Evolutionary conservation across 2,113 vertebrate genomes (phyloP).

Genomic region (Corapipo altera): DNA sequence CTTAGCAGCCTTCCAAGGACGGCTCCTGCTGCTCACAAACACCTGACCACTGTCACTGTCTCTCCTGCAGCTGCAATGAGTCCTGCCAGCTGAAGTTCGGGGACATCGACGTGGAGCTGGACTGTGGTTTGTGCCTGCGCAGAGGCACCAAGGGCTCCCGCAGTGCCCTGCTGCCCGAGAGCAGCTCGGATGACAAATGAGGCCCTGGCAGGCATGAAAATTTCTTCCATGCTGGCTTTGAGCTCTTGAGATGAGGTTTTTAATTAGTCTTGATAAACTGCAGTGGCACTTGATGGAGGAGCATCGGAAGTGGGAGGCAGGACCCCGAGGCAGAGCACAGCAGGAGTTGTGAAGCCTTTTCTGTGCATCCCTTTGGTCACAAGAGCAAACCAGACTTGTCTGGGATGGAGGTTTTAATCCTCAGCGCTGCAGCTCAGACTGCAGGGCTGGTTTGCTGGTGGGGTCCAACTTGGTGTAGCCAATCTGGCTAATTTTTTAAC

Average conservation of each 20-base stretch:
- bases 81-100: conserved; percentile 18
- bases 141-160: neutral
- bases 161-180: neutral
- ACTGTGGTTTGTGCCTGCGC: conserved; percentile 37
- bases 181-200: conserved; percentile 18
- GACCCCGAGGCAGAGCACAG: rapidly evolving
- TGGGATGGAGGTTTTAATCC: neutral
- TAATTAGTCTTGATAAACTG: neutral
- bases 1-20: neutral
- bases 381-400: neutral
- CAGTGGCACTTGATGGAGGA: neutral
- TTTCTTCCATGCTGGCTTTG: neutral
- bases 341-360: neutral
- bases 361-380: rapidly evolving
- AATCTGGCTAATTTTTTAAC: too few species aligned
- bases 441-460: neutral
- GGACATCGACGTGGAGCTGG: conserved; percentile 49
- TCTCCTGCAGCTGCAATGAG: conserved; percentile 29
- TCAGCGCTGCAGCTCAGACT: neutral
- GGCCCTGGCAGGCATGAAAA: neutral
- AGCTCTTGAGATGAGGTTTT: neutral
- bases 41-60: neutral
- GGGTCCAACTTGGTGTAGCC: neutral
- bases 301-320: neutral
- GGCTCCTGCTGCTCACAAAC: neutral